Percentiles rank a stretch among this genome's conserved stretches.
These are phyloP conservation scores for Leptopterna dolabrata DNA, from an alignment of 2,888 invertebrate genomes.

Conservation along the genomic window DNA sequence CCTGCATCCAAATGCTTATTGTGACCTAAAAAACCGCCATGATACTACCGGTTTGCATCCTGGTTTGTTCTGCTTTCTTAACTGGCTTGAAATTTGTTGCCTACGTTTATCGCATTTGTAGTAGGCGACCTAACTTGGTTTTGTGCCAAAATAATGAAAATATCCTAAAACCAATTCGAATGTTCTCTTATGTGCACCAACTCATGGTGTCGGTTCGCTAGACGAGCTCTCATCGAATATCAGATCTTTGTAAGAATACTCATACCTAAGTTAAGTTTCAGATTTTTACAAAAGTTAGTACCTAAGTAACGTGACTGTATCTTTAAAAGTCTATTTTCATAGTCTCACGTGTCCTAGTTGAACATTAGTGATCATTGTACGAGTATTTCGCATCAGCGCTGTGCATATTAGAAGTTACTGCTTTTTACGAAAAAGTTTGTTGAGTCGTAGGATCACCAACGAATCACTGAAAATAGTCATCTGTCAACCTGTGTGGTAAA, in stretches of 20 bases:
- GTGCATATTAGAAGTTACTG: background rate
- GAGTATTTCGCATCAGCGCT: background rate
- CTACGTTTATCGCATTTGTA: too few species aligned
- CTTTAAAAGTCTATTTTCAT: background rate
- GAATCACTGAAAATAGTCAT: too few species aligned
- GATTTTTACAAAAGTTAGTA: background rate
- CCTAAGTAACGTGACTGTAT: background rate
- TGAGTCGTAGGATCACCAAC: too few species aligned
- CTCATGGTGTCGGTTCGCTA: background rate
- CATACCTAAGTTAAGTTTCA: background rate
- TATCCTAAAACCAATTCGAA: background rate
- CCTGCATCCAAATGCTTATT: too few species aligned
- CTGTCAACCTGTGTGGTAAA: too few species aligned
- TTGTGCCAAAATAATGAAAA: too few species aligned
- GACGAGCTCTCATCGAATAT: background rate
- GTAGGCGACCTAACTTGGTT: too few species aligned
- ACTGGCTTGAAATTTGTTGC: too few species aligned
- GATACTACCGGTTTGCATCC: too few species aligned
- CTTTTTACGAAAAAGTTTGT: background rate
- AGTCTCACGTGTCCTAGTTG: background rate
- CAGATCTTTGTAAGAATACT: background rate
- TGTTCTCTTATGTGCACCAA: background rate
- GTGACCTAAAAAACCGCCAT: too few species aligned
- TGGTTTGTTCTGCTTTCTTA: too few species aligned
- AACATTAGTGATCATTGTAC: background rate